Conservation (phyloP, 2,888 invertebrate species). For the Isoperla grammatica region DNA sequence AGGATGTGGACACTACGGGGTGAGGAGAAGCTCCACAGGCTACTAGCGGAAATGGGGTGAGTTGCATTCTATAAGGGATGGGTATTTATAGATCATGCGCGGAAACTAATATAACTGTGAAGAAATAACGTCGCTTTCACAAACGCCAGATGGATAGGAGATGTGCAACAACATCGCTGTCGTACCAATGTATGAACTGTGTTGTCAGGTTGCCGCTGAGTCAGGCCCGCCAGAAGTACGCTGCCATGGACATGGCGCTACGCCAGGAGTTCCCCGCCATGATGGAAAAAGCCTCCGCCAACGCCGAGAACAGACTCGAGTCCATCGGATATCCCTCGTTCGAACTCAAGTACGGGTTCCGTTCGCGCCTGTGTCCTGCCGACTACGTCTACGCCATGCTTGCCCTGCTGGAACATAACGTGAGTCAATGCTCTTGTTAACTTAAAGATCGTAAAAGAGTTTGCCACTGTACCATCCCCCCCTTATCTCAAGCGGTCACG, state of each 20-base stretch:
- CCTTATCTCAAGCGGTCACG: no score
- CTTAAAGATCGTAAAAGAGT: no score
- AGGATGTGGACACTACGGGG: slow-evolving; percentile 83
- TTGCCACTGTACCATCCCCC: no score
- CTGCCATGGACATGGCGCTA: slow-evolving; percentile 81
- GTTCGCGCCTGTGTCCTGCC: slow-evolving; percentile 70
- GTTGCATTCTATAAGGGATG: no score
- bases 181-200: no score
- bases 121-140: no score
- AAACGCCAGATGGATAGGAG: no score
- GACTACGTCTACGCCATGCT: slow-evolving; percentile 78
- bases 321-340: slow-evolving; percentile 72
- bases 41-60: slow-evolving; percentile 89
- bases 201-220: slow-evolving; percentile 65
- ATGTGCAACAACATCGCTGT: no score
- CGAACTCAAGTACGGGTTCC: slow-evolving; percentile 73
- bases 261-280: slow-evolving; percentile 68
- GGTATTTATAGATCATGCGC: no score
- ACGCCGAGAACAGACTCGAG: slow-evolving; percentile 54
- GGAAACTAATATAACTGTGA: no score
- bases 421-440: no score
- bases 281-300: slow-evolving; percentile 55
- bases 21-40: slow-evolving; percentile 70
- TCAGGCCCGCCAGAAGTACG: slow-evolving; percentile 80
- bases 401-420: slow-evolving; percentile 65